phyloP scores from a whole-genome alignment of 1,140 invertebrate genomes.

The Hetaerina americana region DNA sequence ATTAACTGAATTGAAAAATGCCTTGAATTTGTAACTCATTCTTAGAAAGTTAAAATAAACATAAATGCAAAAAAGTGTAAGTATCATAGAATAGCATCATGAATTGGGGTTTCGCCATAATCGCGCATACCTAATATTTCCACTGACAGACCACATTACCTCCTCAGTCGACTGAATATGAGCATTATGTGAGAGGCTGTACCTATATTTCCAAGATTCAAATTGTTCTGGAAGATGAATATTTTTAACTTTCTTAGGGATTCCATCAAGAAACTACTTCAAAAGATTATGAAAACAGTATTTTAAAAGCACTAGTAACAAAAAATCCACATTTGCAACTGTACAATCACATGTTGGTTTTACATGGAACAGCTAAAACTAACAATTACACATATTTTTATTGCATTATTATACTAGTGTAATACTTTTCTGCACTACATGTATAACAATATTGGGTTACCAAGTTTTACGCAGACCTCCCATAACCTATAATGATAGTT shows the following conservation, averaged over 20 bases:
- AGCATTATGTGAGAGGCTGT: no score
- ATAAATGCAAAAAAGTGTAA: neutral
- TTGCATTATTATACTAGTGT: slow-evolving; percentile 13
- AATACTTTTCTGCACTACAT: slow-evolving; percentile 12
- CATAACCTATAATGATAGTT: slow-evolving; percentile 7
- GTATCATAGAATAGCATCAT: neutral
- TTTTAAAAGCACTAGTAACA: neutral
- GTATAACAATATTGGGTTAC: slow-evolving; percentile 11
- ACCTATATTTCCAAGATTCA: no score
- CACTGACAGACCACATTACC: neutral
- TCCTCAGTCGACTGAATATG: no score
- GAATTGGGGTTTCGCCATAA: neutral
- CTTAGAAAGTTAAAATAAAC: neutral
- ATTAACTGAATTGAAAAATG: neutral
- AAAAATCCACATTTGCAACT: neutral
- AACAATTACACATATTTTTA: slow-evolving; percentile 9
- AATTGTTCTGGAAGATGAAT: neutral
- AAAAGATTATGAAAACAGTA: neutral
- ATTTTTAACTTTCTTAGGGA: neutral
- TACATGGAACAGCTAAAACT: neutral
- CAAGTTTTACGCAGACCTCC: slow-evolving; percentile 12
- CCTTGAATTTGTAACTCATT: neutral
- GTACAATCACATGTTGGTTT: neutral
- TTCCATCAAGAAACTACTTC: neutral
- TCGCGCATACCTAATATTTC: neutral